Conservation (phyloP, 2,113 vertebrate species). For the Rafetus swinhoei region DNA sequence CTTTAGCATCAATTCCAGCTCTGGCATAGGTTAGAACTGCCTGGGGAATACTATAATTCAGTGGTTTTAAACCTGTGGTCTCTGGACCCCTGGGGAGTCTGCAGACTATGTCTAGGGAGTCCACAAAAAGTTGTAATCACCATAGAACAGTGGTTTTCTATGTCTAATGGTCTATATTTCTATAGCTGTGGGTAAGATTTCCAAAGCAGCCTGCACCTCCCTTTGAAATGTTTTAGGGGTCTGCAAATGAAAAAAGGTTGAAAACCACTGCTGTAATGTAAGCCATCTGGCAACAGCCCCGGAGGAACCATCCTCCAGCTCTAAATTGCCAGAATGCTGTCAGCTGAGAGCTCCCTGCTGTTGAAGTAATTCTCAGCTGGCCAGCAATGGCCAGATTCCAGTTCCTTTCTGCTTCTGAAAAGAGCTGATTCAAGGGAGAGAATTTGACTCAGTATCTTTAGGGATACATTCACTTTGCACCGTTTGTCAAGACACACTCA, state of each 20-base stretch:
- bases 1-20: rapidly evolving
- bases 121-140: not conserved
- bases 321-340: not conserved
- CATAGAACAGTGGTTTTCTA: not conserved
- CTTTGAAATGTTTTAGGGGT: not conserved
- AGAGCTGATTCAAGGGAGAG: not conserved
- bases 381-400: rapidly evolving
- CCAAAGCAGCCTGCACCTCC: not conserved
- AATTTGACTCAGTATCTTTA: not conserved
- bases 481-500: not conserved
- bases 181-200: not conserved
- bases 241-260: not conserved
- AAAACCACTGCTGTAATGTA: not conserved
- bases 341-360: constrained; percentile 10
- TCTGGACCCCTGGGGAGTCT: not conserved
- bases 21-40: not conserved
- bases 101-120: not conserved
- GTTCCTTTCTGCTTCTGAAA: not conserved
- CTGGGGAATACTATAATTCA: not conserved
- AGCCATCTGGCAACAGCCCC: constrained; percentile 36
- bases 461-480: not conserved
- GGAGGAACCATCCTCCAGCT: not conserved
- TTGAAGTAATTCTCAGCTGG: constrained; percentile 12
- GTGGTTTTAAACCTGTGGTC: not conserved
- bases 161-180: too few species aligned